A percentile compares a stretch with the other conserved stretches of the same genome.
phyloP scores from a whole-genome alignment of 1,140 invertebrate species.

The Campoletis sonorensis region DNA sequence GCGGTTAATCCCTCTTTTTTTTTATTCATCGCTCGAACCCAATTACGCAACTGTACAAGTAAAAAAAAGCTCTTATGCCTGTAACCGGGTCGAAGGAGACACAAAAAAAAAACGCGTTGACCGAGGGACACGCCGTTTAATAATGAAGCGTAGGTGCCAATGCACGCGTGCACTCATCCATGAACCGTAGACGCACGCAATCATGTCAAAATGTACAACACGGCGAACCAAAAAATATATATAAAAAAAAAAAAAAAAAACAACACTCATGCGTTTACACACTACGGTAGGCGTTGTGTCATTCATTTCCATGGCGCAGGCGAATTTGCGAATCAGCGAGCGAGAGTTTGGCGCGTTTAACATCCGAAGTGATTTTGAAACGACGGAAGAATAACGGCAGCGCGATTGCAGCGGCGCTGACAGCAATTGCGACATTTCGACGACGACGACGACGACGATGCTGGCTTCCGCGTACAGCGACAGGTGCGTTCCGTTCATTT shows the following conservation, averaged over 20 bases:
- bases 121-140: not conserved
- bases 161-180: constrained; percentile 19
- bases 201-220: constrained; percentile 3
- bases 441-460: constrained; percentile 22
- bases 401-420: constrained; percentile 21
- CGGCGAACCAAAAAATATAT: not conserved
- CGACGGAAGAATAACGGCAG: not conserved
- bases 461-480: not conserved
- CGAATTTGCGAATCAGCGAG: constrained; percentile 38
- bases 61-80: constrained; percentile 13
- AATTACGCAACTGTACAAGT: not conserved
- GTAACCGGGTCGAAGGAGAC: constrained; percentile 2
- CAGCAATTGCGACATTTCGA: not conserved
- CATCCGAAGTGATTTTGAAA: constrained; percentile 16
- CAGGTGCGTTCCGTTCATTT: not conserved
- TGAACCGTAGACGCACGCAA: not conserved
- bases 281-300: constrained; percentile 38
- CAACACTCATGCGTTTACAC: not conserved
- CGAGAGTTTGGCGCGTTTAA: constrained; percentile 21
- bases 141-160: not conserved
- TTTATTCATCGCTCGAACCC: not conserved
- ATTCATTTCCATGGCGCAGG: constrained; percentile 24
- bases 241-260: not conserved
- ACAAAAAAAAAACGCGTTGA: constrained; percentile 4
- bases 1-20: not conserved